Evolutionary conservation across 2,797 vertebrate species (phyloP).

Genomic region (Sebastes alutus): DNA sequence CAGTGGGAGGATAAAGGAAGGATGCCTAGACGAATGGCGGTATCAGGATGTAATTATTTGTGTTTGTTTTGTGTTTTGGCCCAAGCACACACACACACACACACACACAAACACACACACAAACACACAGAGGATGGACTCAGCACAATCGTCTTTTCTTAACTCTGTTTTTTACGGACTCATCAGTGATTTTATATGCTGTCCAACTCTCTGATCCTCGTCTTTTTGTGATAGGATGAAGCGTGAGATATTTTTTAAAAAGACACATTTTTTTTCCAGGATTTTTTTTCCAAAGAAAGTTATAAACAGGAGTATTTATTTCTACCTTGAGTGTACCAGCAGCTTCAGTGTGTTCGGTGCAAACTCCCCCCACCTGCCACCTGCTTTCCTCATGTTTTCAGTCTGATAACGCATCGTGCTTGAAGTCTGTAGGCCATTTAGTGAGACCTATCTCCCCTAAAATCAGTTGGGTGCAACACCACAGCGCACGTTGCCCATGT

Average conservation of each 20-base stretch:
- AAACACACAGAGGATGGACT: slow-evolving; percentile 29
- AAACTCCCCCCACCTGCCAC: not conserved
- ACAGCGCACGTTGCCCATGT: slow-evolving; percentile 1
- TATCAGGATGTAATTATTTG: slow-evolving; percentile 48
- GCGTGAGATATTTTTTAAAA: slow-evolving; percentile 46
- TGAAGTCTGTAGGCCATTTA: slow-evolving; percentile 20
- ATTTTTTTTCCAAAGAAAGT: slow-evolving; percentile 47
- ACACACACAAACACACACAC: not conserved
- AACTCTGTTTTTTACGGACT: slow-evolving; percentile 66
- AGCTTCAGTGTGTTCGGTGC: slow-evolving; percentile 48
- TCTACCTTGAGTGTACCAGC: slow-evolving; percentile 62
- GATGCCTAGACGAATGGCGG: slow-evolving; percentile 38
- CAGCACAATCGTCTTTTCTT: slow-evolving; percentile 62
- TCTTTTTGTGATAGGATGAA: slow-evolving; percentile 69
- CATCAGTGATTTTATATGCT: slow-evolving; percentile 67
- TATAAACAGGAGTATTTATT: slow-evolving; percentile 53
- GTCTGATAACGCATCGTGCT: slow-evolving; percentile 33
- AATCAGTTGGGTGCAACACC: slow-evolving; percentile 4
- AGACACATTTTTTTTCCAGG: slow-evolving; percentile 33
- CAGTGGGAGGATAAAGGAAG: slow-evolving; percentile 30
- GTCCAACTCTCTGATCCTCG: slow-evolving; percentile 46
- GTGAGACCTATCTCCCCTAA: slow-evolving; percentile 28
- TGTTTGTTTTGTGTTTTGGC: slow-evolving; percentile 50
- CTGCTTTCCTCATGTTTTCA: slow-evolving; percentile 21
- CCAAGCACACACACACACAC: slow-evolving; percentile 8